phyloP scores from a whole-genome alignment of 2,113 vertebrate genomes.

The Calonectris borealis region DNA sequence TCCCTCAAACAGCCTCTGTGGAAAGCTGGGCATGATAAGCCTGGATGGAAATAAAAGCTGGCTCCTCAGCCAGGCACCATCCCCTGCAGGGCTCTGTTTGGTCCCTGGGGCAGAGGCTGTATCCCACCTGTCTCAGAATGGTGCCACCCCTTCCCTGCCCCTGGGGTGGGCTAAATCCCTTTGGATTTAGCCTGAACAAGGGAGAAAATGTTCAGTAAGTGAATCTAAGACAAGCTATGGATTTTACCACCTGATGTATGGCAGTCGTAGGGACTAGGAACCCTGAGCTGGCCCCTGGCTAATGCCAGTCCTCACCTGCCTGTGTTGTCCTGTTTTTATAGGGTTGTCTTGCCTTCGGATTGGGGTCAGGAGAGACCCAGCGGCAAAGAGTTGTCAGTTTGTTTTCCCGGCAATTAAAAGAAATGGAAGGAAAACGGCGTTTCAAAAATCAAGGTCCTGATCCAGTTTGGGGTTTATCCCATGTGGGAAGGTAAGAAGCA shows the following conservation, averaged over 20 bases:
- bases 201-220: not conserved
- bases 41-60: not conserved
- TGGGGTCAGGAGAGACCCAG: not conserved
- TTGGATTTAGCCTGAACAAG: not conserved
- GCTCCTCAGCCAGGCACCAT: not conserved
- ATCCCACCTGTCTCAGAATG: not conserved
- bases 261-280: not conserved
- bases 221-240: not conserved
- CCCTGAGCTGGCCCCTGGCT: not conserved
- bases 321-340: not conserved
- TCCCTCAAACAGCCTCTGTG: not conserved
- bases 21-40: not conserved
- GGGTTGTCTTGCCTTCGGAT: not conserved
- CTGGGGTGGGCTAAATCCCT: not conserved
- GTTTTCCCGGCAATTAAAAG: not conserved
- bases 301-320: not conserved
- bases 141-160: fast-evolving
- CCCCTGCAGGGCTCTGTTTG: not conserved
- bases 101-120: not conserved
- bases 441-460: not conserved
- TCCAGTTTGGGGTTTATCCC: not conserved
- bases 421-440: not conserved
- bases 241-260: not conserved
- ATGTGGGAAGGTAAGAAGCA: not conserved
- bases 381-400: not conserved